Evolutionary conservation across 2,113 vertebrate genomes (phyloP).

Genomic region (Gavialis gangeticus): DNA sequence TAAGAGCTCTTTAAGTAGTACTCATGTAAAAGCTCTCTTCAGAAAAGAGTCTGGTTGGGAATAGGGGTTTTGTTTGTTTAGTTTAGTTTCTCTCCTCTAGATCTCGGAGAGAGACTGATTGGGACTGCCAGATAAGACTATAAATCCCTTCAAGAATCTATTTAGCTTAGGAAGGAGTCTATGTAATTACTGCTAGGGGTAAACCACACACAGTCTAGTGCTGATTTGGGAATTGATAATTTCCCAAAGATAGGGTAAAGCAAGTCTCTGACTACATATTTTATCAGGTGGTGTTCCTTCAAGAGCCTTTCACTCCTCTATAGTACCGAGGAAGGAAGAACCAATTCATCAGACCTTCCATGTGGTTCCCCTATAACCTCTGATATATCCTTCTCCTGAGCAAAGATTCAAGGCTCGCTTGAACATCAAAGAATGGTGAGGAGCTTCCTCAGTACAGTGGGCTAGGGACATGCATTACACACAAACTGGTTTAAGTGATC

Average conservation of each 20-base stretch:
- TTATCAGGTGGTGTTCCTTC: not conserved
- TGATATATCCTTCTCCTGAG: not conserved
- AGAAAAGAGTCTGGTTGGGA: not conserved
- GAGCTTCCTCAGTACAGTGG: not conserved
- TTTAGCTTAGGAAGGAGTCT: constrained; percentile 27
- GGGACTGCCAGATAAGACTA: not conserved
- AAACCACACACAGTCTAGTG: not conserved
- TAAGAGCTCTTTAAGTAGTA: not conserved
- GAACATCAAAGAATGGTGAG: not conserved
- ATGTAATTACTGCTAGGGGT: constrained; percentile 12
- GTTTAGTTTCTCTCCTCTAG: not conserved
- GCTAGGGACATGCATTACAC: no score
- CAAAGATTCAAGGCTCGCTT: not conserved
- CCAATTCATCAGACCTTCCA: not conserved
- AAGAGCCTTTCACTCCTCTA: not conserved
- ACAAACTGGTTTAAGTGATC: no score
- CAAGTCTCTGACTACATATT: not conserved
- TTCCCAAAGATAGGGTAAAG: not conserved
- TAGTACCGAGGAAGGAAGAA: not conserved
- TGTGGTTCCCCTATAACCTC: not conserved
- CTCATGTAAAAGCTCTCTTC: not conserved
- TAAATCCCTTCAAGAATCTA: constrained; percentile 26
- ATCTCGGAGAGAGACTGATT: not conserved
- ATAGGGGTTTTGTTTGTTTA: not conserved
- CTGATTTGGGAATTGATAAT: not conserved